phyloP scores from a whole-genome alignment of 2,888 invertebrate species.

The Drosophila differens region DNA sequence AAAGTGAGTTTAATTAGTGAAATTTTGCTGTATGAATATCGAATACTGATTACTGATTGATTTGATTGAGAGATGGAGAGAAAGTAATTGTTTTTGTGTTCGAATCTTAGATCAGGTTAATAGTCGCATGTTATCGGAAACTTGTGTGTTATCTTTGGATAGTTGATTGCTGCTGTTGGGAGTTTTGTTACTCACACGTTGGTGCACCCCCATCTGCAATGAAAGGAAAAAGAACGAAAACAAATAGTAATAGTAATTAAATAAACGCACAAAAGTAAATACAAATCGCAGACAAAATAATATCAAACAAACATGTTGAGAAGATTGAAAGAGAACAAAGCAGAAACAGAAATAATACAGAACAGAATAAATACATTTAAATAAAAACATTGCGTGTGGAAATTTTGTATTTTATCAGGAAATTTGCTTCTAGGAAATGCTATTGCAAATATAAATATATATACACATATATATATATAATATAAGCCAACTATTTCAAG shows the following conservation, averaged over 20 bases:
- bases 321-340: too few species aligned
- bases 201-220: conserved; percentile 52
- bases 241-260: conserved; percentile 17
- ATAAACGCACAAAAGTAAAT: conserved; percentile 5
- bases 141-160: background rate
- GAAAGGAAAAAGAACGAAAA: conserved; percentile 24
- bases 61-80: background rate
- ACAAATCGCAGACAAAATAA: background rate
- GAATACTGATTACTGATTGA: background rate
- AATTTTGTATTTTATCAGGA: background rate
- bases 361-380: background rate
- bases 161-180: background rate
- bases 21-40: background rate
- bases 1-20: background rate
- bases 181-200: conserved; percentile 60
- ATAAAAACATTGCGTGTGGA: background rate
- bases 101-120: background rate
- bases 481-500: background rate
- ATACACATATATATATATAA: background rate
- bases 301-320: too few species aligned
- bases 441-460: background rate
- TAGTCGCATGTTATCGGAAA: background rate
- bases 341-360: background rate
- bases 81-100: too few species aligned
- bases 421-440: background rate